Conservation (phyloP, 2,113 vertebrate species). For the Fukomys damarensis region DNA sequence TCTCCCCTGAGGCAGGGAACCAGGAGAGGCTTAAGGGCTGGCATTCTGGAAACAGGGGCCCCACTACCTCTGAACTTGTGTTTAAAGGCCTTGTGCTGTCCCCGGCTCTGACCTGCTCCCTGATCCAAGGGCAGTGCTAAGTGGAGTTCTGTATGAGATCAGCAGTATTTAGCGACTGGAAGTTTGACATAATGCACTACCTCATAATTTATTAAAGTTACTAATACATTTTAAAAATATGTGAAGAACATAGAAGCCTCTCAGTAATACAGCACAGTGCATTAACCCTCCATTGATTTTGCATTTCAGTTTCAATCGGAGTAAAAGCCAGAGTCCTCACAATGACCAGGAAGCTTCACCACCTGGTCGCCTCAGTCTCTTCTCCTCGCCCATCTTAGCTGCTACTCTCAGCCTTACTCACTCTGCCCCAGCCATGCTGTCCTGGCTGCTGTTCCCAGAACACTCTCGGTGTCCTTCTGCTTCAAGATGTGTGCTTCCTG, state of each 20-base stretch:
- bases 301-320: slow-evolving; percentile 54
- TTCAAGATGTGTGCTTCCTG: background rate
- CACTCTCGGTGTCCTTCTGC: background rate
- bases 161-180: slow-evolving; percentile 71
- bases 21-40: background rate
- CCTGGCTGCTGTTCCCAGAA: background rate
- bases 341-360: background rate
- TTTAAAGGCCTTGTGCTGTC: background rate
- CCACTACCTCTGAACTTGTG: background rate
- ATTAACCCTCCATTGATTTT: slow-evolving; percentile 77
- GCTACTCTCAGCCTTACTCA: background rate
- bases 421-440: background rate
- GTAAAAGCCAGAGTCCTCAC: slow-evolving; percentile 29
- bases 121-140: slow-evolving; percentile 65
- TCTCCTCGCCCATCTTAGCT: background rate
- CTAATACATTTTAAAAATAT: slow-evolving; percentile 76
- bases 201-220: slow-evolving; percentile 84
- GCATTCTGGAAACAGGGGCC: background rate
- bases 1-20: background rate
- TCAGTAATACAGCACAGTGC: slow-evolving; percentile 26
- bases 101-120: background rate
- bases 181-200: slow-evolving; percentile 80
- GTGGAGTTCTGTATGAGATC: slow-evolving; percentile 77
- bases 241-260: slow-evolving; percentile 68
- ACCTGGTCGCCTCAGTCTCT: background rate